phyloP scores from a whole-genome alignment of 2,888 invertebrate genomes.

The Eugnorisma glareosa region DNA sequence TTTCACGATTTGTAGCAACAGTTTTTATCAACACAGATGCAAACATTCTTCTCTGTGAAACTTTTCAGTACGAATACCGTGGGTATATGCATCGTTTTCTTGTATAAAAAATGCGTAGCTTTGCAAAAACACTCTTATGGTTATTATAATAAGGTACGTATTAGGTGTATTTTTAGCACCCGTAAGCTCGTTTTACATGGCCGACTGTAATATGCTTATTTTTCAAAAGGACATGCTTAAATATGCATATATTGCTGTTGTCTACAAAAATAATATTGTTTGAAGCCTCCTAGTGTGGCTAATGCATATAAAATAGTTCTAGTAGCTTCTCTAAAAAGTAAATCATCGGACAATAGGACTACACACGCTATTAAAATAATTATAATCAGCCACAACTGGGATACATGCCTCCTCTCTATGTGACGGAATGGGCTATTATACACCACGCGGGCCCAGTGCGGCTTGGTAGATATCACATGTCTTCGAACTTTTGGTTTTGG shows the following conservation, averaged over 20 bases:
- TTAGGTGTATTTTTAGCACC: background rate
- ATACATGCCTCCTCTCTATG: too few species aligned
- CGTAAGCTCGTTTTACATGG: background rate
- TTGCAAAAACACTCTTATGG: background rate
- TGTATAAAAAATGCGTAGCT: background rate
- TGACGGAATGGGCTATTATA: too few species aligned
- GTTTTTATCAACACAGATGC: background rate
- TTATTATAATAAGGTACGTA: background rate
- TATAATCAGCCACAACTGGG: too few species aligned
- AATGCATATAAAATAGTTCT: too few species aligned
- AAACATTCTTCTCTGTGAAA: slow-evolving; percentile 2
- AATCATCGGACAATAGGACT: too few species aligned
- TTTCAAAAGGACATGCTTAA: slow-evolving; percentile 58
- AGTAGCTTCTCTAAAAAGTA: too few species aligned
- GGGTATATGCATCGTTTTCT: background rate
- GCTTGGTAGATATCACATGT: too few species aligned
- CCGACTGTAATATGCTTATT: background rate
- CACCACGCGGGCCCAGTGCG: too few species aligned
- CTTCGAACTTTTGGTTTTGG: too few species aligned
- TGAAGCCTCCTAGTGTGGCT: too few species aligned
- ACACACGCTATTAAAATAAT: too few species aligned
- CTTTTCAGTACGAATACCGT: slow-evolving; percentile 1
- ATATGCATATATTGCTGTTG: slow-evolving; percentile 53
- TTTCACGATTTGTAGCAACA: background rate
- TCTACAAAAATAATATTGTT: too few species aligned